Evolutionary conservation across 2,888 invertebrate species (phyloP).

Genomic region (Maniola hyperantus): DNA sequence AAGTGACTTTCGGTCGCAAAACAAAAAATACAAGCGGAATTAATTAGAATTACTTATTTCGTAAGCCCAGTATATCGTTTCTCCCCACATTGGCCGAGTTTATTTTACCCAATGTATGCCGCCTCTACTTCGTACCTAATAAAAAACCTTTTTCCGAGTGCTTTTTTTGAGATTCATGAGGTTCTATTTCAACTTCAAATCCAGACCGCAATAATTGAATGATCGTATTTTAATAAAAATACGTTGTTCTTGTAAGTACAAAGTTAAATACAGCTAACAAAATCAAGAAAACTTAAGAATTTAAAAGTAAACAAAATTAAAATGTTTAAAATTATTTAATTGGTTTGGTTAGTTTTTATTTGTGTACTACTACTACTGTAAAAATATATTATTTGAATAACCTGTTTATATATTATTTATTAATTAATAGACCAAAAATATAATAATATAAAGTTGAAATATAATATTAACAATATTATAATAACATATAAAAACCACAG

Average conservation of each 20-base stretch:
- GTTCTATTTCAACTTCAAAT: neutral
- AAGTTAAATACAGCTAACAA: too few relatives aligned
- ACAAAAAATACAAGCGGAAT: neutral
- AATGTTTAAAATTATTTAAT: too few relatives aligned
- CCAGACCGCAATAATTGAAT: neutral
- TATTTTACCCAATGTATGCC: slow-evolving; percentile 8
- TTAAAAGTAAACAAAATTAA: too few relatives aligned
- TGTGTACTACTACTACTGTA: too few relatives aligned
- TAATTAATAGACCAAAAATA: too few relatives aligned
- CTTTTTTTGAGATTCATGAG: neutral
- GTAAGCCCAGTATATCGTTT: neutral
- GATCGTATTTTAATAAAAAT: neutral
- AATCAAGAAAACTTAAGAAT: too few relatives aligned
- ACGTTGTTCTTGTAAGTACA: neutral
- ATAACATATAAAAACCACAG: too few relatives aligned
- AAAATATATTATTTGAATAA: too few relatives aligned
- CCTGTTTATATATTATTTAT: too few relatives aligned
- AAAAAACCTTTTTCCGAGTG: neutral
- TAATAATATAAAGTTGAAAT: too few relatives aligned
- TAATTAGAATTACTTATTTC: neutral
- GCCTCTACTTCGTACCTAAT: neutral
- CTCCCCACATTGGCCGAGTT: slow-evolving; percentile 5
- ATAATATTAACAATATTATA: too few relatives aligned
- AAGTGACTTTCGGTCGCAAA: neutral
- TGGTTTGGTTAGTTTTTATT: too few relatives aligned